Evolutionary conservation across 2,888 invertebrate genomes (phyloP).

Genomic region (Pherbina coryleti): DNA sequence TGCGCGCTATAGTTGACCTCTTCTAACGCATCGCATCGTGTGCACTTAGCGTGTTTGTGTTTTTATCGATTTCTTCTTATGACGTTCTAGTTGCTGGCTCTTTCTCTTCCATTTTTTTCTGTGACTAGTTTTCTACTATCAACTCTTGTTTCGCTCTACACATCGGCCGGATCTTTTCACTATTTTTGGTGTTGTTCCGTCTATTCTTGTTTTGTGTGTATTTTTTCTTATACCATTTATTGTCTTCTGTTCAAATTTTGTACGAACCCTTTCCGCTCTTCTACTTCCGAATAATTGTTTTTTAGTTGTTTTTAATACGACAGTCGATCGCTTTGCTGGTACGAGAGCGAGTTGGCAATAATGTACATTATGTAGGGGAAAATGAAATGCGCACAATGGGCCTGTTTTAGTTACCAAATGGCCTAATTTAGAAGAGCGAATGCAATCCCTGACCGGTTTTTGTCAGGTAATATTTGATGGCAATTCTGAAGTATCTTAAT

Average conservation of each 20-base stretch:
- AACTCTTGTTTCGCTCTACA: neutral
- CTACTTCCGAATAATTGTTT: constrained; percentile 17
- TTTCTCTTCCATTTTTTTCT: constrained; percentile 9
- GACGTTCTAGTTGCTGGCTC: neutral
- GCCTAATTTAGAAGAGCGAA: no score
- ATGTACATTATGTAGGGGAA: neutral
- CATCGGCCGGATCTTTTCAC: constrained; percentile 37
- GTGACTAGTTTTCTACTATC: neutral
- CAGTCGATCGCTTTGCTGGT: neutral
- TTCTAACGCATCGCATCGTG: constrained; percentile 24
- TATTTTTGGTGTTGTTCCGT: constrained; percentile 47
- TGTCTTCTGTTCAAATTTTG: constrained; percentile 31
- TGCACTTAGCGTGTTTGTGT: neutral
- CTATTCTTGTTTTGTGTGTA: constrained; percentile 37
- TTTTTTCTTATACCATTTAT: constrained; percentile 29
- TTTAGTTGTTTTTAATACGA: neutral
- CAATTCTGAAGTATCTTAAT: no score
- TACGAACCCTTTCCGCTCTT: constrained; percentile 26
- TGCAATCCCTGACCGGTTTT: no score
- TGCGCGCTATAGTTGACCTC: constrained; percentile 37
- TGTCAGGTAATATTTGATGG: no score
- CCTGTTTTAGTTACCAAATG: no score
- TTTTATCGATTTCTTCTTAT: constrained; percentile 22
- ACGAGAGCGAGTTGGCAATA: neutral
- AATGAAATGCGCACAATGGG: constrained; percentile 5